Evolutionary conservation across 2,888 invertebrate species (phyloP).

Genomic region (Eristalis arbustorum): DNA sequence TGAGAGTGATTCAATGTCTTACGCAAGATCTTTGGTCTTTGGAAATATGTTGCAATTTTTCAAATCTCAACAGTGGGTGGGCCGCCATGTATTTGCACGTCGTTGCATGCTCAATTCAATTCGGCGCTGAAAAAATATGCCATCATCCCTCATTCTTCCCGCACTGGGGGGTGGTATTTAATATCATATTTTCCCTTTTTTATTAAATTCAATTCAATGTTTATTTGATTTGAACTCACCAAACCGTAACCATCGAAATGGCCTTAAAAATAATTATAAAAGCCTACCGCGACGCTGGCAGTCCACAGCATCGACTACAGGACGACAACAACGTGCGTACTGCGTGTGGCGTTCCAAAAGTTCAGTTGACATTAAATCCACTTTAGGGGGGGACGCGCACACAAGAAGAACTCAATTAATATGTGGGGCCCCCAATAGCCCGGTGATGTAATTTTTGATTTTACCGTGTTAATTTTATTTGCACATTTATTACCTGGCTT

Average conservation of each 20-base stretch:
- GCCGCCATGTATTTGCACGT: conserved; percentile 27
- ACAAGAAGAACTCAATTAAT: conserved; percentile 62
- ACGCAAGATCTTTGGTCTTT: conserved; percentile 43
- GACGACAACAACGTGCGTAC: neutral
- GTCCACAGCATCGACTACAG: conserved; percentile 1
- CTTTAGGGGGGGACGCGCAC: conserved; percentile 26
- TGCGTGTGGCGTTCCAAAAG: conserved; percentile 13
- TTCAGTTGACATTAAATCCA: conserved; percentile 54
- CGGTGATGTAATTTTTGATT: conserved; percentile 66
- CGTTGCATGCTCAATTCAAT: conserved; percentile 70
- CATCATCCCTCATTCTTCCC: neutral
- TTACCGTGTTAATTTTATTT: conserved; percentile 70
- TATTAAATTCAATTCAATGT: conserved; percentile 51
- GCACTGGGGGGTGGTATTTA: conserved; percentile 6
- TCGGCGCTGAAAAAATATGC: neutral
- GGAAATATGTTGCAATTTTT: conserved; percentile 70
- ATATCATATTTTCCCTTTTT: conserved; percentile 14
- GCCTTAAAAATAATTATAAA: conserved; percentile 39
- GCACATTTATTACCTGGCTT: conserved; percentile 70
- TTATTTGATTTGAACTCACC: conserved; percentile 50
- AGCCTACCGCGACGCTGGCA: neutral
- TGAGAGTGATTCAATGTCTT: conserved; percentile 43
- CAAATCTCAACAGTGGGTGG: conserved; percentile 19
- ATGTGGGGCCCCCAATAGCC: conserved; percentile 38
- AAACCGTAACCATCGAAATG: conserved; percentile 44